Evolutionary conservation across 2,797 vertebrate species (phyloP).

Genomic region (Cynodonichthys magdalenae): DNA sequence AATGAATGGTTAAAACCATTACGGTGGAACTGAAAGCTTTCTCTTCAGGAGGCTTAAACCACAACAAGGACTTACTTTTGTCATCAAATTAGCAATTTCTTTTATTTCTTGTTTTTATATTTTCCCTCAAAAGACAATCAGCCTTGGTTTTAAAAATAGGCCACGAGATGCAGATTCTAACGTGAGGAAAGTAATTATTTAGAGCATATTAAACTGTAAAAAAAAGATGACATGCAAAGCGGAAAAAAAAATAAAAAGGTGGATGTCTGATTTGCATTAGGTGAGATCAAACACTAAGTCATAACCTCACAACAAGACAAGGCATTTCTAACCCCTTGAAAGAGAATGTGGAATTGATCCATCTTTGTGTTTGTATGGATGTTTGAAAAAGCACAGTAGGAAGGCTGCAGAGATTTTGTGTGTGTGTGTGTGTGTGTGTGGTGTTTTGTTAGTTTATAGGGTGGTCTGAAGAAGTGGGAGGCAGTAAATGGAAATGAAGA

Average conservation of each 20-base stretch:
- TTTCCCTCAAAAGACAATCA: neutral
- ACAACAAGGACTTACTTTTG: constrained; percentile 32
- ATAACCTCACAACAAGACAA: constrained; percentile 58
- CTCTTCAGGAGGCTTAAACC: constrained; percentile 47
- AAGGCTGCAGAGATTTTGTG: constrained; percentile 32
- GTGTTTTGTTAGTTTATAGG: constrained; percentile 23
- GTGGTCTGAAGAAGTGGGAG: constrained; percentile 25
- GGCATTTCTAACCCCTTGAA: constrained; percentile 49
- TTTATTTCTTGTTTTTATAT: too few species aligned
- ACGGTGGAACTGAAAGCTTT: constrained; percentile 60
- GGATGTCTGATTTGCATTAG: constrained; percentile 57
- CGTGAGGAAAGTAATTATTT: constrained; percentile 50
- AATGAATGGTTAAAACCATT: constrained; percentile 74
- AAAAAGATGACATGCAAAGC: constrained; percentile 11
- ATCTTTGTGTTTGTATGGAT: constrained; percentile 57
- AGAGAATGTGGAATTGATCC: constrained; percentile 70
- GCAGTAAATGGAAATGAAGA: constrained; percentile 11
- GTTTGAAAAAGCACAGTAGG: constrained; percentile 30
- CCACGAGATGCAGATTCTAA: constrained; percentile 48
- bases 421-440: constrained; percentile 26
- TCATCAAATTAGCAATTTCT: constrained; percentile 42
- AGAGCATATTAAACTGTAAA: constrained; percentile 25
- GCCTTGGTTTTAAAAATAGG: constrained; percentile 29
- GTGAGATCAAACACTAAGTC: constrained; percentile 52
- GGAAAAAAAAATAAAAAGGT: constrained; percentile 8